Evolutionary conservation across 2,113 vertebrate species (phyloP).

Genomic region (Tupaia chinensis): DNA sequence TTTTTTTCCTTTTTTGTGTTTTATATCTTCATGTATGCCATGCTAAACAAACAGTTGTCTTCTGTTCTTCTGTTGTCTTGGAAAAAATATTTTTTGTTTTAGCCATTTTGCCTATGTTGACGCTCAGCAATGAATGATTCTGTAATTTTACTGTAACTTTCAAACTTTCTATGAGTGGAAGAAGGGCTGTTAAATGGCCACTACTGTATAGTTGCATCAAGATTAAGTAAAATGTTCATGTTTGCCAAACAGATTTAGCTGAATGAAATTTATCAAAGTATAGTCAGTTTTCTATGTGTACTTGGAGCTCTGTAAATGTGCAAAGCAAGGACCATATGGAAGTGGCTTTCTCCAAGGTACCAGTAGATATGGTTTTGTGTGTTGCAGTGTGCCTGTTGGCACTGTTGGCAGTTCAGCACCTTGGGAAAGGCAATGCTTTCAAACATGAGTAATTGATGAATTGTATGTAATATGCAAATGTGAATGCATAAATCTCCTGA

Average conservation of each 20-base stretch:
- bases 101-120: not conserved
- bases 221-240: not conserved
- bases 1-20: not conserved
- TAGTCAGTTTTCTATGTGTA: slow-evolving; percentile 45
- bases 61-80: not conserved
- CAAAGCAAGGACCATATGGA: slow-evolving; percentile 86
- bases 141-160: not conserved
- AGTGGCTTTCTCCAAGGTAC: slow-evolving; percentile 83
- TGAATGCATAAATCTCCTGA: slow-evolving; percentile 93
- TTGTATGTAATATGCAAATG: slow-evolving; percentile 94
- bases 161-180: not conserved
- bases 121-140: not conserved
- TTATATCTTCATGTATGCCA: not conserved
- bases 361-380: slow-evolving; percentile 71
- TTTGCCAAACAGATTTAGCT: slow-evolving; percentile 47
- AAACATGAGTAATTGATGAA: slow-evolving; percentile 93
- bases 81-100: not conserved
- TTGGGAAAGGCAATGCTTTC: slow-evolving; percentile 89
- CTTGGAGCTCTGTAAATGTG: slow-evolving; percentile 20
- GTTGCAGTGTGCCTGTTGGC: slow-evolving; percentile 80
- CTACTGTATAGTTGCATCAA: not conserved
- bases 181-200: fast-evolving
- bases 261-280: not conserved
- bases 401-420: slow-evolving; percentile 86
- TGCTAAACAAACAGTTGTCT: not conserved